Conservation (phyloP, 2,888 invertebrate species). For the Zygothrica quintamaculata region DNA sequence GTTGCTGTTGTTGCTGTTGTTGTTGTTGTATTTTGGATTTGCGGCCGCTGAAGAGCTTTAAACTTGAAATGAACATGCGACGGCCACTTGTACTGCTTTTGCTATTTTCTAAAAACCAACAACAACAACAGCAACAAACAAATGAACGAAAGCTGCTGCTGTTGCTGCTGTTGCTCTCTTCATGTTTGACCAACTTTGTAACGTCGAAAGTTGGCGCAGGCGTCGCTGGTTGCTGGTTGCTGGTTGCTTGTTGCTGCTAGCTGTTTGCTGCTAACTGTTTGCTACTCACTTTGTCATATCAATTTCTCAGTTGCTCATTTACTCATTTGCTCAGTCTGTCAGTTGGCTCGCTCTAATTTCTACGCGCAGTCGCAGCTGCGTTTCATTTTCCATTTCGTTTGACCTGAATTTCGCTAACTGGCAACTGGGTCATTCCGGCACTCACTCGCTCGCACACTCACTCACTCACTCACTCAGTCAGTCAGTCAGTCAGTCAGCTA, state of each 20-base stretch:
- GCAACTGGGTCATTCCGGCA: constrained; percentile 70
- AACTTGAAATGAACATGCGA: constrained; percentile 69
- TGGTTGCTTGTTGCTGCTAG: no score
- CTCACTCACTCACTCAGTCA: constrained; percentile 12
- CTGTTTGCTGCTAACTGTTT: no score
- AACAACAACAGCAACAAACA: constrained; percentile 22
- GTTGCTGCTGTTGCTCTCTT: constrained; percentile 47
- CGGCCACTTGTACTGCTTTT: constrained; percentile 47
- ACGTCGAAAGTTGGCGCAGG: constrained; percentile 54
- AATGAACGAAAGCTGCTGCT: constrained; percentile 18
- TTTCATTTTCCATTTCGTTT: constrained; percentile 83
- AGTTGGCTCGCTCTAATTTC: constrained; percentile 79
- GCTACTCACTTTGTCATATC: no score
- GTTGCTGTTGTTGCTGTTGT: no score
- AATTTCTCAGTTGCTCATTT: constrained; percentile 16
- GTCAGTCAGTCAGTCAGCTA: constrained; percentile 6
- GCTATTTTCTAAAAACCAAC: constrained; percentile 71
- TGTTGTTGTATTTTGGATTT: constrained; percentile 44
- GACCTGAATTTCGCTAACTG: constrained; percentile 81
- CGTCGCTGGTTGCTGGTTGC: constrained; percentile 26
- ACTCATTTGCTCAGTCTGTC: no score
- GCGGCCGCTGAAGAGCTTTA: constrained; percentile 76
- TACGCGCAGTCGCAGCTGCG: constrained; percentile 70
- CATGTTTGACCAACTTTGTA: constrained; percentile 74
- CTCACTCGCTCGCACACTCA: constrained; percentile 16